Base-by-base conservation (phyloP, 2,113 vertebrate genomes). In the Sarotherodon lohbergeri region DNA sequence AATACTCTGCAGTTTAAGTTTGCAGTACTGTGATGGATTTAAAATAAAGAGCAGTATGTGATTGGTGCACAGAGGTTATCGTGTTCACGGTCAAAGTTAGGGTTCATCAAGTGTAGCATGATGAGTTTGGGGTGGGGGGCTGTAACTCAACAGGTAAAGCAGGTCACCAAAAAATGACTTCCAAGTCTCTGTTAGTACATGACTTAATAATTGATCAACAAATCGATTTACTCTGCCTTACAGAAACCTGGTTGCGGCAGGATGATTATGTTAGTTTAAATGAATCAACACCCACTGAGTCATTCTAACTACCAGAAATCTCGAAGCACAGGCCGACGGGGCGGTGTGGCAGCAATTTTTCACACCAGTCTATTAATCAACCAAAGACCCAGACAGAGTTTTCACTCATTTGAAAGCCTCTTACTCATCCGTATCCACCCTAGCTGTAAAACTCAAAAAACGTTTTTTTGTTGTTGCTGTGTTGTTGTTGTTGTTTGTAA, bases 381-480 rank as follows among this genome's bases (percentile, higher is more conserved):
- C 13, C 3, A 29, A 27, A 59, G 56, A 57, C 56, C 24, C 7
- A 57, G 56, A 29, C 24, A 29, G 56, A 29, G 24, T 57, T 57
- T 29, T 57, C 0, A 29, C 0, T 59, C 56, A 29, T 29, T 59
- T 59, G 24, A 59, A 59, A 16, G 24, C 27, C 27, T 32, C 32
- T 32, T 6, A 6, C 32, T 32, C 5, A 32, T 32, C 32, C 32
- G 5, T 32, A 2, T 32, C 32, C 1, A 13, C 5, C 1, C 54
- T 4, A 55, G 54, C 54, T 55, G n/a, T 55, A 0, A 55, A 55
- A 55, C n/a, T 2, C 54, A 55, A 22, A 1, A 12, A 56, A 7
- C 1, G 0, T 56, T 12, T 56, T 24, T 4, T 55, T 57, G 2
- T 57, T 57, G 24, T 57, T 57, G 24, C 4, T 57, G 12, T 57